Base-by-base conservation (phyloP, 2,113 vertebrate species). In the Nycticryphes semicollaris region DNA sequence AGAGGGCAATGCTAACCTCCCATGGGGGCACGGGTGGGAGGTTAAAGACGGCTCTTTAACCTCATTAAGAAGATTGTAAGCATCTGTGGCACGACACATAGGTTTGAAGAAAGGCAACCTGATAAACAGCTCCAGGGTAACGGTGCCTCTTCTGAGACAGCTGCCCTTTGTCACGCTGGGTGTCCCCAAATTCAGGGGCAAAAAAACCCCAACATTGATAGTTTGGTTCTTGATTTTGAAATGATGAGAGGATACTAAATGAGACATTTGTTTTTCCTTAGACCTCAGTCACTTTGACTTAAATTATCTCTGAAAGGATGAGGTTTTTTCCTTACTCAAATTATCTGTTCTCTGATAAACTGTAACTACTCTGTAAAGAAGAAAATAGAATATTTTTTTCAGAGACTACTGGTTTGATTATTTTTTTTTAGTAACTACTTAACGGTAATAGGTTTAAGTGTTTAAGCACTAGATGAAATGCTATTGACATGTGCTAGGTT, bases 361-460 rank as follows among this genome's bases (percentile, higher is more conserved):
- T 82, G 28, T 76, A 85, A 43, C 56, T 92, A 14, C 59, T 87
- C 30, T 79, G 81, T 53, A 60, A 85, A 57, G 21, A 93, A 67
- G 25, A 93, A 94, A 84, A 77, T 33, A n/a, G 41, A 17, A n/a
- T 93, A 33, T 28, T 59, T 88, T 39, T 81, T 74, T 56, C 51
- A 30, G 74, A 83, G 72, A 53, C 3, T 9, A 24, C 20, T 67
- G 27, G 88, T 47, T 19, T 54, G 51, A 14, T 50, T 50, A 13
- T 7, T n/a, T 60, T 37, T 78, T 90, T 92, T 94, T 85, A 90
- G 47, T 90, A 90, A 74, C 64, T 94, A 75, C 78, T 94, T 97
- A 94, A 76, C 54, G 66, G 27, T 86, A 96, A 97, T 87, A 94
- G 59, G 72, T 93, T 84, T 90, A 76, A 59, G 14, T 51, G 31